Evolutionary conservation across 2,113 vertebrate genomes (phyloP), one percentile per base, ranked within the genome.

Genomic region (Ochotona curzoniae): DNA sequence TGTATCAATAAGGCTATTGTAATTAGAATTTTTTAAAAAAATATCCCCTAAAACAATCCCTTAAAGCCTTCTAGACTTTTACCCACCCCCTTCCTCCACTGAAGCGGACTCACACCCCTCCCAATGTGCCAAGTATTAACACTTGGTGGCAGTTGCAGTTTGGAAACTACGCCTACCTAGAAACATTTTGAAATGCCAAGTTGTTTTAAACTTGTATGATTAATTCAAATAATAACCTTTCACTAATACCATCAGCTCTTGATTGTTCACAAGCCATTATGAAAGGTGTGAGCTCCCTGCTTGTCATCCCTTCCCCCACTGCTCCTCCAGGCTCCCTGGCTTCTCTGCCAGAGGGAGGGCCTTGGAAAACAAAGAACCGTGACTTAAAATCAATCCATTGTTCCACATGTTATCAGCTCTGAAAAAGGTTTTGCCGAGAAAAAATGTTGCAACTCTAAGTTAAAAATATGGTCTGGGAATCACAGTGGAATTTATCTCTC

Each of bases 201-300:
- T 96, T 95, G 96, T 96, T 97, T 97, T 96, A 97, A 96, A 97
- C 95, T 96, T 91, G 89, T 95, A 80, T 96, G 96, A 96, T 97
- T 97, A 96, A 97, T 97, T 97, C 96, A 96, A 96, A 96, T 97
- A 95, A 96, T 97, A 97, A 97, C 96, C 96, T 97, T 97, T 97
- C 96, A 96, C 95, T 96, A 97, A 97, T 97, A 97, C 96, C 96
- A 95, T 93, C 95, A 95, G 96, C 49, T 97, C 96, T 94, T 95
- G 96, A 95, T 97, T 96, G 96, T 96, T 97, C 96, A 66, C 94
- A 64, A 97, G 94, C 94, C 96, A 88, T 96, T 90, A 94, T 91
- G 96, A 95, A 96, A 96, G 96, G 96, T 96, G 96, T 94, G 90
- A 94, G 96, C 84, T 82, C 86, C 51, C 61, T 6, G 18, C 96